Percentiles rank a stretch among this genome's conserved stretches.
These are phyloP conservation scores for Andrena hattorfiana DNA, from an alignment of 2,888 invertebrate genomes.

Conservation along the genomic window DNA sequence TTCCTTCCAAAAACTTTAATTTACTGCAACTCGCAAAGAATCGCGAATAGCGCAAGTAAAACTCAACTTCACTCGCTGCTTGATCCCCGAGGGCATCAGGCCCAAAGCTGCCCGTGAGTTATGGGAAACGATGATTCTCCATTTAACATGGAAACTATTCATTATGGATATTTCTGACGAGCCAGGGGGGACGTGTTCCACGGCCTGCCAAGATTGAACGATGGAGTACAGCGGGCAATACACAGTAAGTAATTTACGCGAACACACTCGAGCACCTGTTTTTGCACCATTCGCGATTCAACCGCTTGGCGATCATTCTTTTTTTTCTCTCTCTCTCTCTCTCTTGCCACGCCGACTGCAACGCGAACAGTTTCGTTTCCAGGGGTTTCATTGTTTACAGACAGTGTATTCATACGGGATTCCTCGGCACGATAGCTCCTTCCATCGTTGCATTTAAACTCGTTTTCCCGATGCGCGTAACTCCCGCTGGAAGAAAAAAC, in stretches of 20 bases:
- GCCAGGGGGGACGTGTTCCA: background rate
- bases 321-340: too few species aligned
- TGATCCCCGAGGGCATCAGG: background rate
- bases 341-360: background rate
- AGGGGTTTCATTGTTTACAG: conserved; percentile 24
- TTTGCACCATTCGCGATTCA: background rate
- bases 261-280: conserved; percentile 1
- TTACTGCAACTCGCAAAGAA: too few species aligned
- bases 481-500: conserved; percentile 29
- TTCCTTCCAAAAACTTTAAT: too few species aligned
- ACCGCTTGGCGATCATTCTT: background rate
- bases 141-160: conserved; percentile 33
- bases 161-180: conserved; percentile 5
- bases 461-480: conserved; percentile 58
- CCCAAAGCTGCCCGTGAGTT: conserved; percentile 2
- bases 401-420: conserved; percentile 24
- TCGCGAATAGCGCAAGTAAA: too few species aligned
- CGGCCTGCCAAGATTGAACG: conserved; percentile 11
- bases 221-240: background rate
- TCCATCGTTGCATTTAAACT: conserved; percentile 46
- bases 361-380: conserved; percentile 8
- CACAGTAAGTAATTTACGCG: conserved; percentile 25
- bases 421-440: conserved; percentile 3
- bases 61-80: background rate
- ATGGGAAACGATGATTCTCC: conserved; percentile 30